Evolutionary conservation across 2,113 vertebrate species (phyloP).

Genomic region (Podiceps cristatus): DNA sequence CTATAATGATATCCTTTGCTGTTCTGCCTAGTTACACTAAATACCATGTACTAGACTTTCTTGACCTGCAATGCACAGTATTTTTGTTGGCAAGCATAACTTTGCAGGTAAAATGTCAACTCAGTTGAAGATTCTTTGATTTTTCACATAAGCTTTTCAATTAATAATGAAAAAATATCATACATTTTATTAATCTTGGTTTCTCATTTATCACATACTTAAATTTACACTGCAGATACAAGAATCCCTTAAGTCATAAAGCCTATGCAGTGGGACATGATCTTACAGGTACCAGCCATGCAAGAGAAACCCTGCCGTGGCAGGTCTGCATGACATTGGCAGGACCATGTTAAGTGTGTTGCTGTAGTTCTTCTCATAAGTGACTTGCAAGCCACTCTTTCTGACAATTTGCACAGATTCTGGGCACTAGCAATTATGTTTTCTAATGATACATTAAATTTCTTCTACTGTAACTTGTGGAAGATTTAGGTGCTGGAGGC

Average conservation of each 20-base stretch:
- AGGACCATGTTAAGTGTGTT: not conserved
- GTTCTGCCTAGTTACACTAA: not conserved
- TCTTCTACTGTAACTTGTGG: rapidly evolving
- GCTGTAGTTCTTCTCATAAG: not conserved
- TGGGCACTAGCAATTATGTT: not conserved
- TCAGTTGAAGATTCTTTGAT: not conserved
- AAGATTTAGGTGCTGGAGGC: not conserved
- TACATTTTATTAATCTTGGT: not conserved
- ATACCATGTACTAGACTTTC: not conserved
- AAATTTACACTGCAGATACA: not conserved
- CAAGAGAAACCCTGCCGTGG: not conserved
- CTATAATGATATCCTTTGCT: not conserved
- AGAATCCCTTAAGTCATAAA: not conserved
- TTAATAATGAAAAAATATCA: not conserved
- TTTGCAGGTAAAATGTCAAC: not conserved
- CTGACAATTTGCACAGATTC: not conserved
- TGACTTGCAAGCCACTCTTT: not conserved
- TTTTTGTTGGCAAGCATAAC: not conserved
- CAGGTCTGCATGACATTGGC: not conserved
- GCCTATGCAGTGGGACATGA: not conserved
- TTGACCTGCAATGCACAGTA: not conserved
- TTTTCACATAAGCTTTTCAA: not conserved
- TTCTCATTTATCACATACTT: not conserved
- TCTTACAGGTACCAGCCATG: not conserved
- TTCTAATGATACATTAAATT: not conserved